phyloP scores from a whole-genome alignment of 2,113 vertebrate species.

The Canis aureus region DNA sequence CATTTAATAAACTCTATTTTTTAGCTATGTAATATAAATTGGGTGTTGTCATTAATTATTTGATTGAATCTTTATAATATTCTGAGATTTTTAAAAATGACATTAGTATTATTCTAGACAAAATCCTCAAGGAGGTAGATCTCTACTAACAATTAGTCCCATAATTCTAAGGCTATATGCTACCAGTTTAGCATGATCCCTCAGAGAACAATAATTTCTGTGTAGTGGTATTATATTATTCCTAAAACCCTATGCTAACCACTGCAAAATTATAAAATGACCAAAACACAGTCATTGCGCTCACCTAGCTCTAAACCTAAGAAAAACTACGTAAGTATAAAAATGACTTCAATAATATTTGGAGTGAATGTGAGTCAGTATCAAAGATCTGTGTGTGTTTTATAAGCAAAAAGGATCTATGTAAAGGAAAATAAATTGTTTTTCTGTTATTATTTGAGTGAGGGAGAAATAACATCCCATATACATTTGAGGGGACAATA shows the following conservation, averaged over 20 bases:
- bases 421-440: neutral
- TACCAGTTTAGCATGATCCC: neutral
- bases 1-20: neutral
- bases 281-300: neutral
- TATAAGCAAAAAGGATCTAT: neutral
- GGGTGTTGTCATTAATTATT: neutral
- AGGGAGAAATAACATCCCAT: neutral
- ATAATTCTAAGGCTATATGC: neutral
- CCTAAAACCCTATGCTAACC: neutral
- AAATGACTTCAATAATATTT: neutral
- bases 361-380: neutral
- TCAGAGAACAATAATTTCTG: neutral
- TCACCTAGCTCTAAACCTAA: neutral
- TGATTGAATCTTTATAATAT: neutral
- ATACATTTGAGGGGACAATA: neutral
- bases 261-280: neutral
- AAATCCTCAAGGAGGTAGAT: neutral
- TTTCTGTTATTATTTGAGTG: neutral
- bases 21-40: neutral
- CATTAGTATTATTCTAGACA: neutral
- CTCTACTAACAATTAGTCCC: neutral
- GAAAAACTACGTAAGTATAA: neutral
- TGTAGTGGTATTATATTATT: neutral
- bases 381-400: neutral
- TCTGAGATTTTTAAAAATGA: neutral